Evolutionary conservation across 2,888 invertebrate genomes (phyloP).

Genomic region (Atethmia centrago): DNA sequence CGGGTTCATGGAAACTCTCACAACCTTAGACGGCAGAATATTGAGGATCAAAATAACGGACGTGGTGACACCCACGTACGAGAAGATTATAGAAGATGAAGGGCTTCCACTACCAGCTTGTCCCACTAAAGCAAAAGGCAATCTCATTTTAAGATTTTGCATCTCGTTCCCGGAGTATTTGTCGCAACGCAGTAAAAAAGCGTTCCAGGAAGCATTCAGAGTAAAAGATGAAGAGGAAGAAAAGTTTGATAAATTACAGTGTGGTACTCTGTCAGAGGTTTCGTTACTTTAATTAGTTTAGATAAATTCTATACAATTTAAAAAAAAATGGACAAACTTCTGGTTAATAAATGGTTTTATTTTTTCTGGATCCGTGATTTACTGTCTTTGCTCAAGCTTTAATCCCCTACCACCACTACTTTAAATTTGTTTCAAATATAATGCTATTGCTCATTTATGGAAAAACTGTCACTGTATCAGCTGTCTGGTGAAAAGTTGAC

Average conservation of each 20-base stretch:
- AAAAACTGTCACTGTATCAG: not conserved
- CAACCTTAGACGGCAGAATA: conserved; percentile 93
- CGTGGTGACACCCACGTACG: conserved; percentile 92
- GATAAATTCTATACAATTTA: not conserved
- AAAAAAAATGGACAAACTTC: not conserved
- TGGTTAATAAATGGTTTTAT: not conserved
- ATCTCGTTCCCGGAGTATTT: conserved; percentile 84
- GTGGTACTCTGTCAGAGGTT: conserved; percentile 76
- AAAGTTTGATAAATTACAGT: conserved; percentile 80
- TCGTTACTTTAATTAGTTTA: not conserved
- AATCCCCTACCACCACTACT: not conserved
- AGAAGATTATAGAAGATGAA: conserved; percentile 93
- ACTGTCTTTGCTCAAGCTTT: not conserved
- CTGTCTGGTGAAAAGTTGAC: not conserved
- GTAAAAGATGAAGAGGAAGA: conserved; percentile 80
- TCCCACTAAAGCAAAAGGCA: conserved; percentile 91
- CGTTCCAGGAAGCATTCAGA: conserved; percentile 84
- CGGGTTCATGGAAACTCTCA: conserved; percentile 92
- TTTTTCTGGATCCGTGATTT: not conserved
- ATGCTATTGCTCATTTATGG: not conserved
- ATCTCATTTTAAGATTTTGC: conserved; percentile 93
- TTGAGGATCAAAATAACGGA: conserved; percentile 93
- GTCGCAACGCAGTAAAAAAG: conserved; percentile 83
- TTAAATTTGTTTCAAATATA: not conserved
- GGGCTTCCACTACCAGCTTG: conserved; percentile 93